A percentile compares a stretch with the other conserved stretches of the same genome.
Conservation (phyloP, 53 echinoderm and acorn worm species). For the Crossaster papposus region DNA sequence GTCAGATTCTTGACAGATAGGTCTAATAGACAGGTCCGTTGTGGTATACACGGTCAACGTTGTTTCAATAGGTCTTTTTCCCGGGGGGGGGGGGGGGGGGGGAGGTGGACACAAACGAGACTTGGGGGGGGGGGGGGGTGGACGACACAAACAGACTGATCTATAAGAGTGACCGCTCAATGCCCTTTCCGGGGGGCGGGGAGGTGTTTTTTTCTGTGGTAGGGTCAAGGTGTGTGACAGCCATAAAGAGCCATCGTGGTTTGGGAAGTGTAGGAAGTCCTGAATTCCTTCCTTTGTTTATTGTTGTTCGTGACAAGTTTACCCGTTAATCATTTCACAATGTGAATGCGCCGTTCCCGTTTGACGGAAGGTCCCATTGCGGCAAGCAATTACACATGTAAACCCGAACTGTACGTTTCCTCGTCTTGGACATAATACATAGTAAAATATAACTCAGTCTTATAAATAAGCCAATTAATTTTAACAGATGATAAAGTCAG, state of each 20-base stretch:
- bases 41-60: not conserved
- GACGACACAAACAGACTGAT: too few species aligned
- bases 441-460: too few species aligned
- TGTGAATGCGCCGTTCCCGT: not conserved
- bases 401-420: not conserved
- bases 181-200: not conserved
- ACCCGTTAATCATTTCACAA: not conserved
- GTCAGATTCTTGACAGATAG: slow-evolving; percentile 22
- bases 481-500: too few species aligned
- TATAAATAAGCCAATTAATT: too few species aligned
- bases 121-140: not conserved
- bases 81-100: not conserved
- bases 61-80: not conserved
- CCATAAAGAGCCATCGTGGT: not conserved
- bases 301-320: slow-evolving; percentile 17
- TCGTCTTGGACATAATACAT: too few species aligned
- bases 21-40: not conserved
- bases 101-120: too few species aligned
- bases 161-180: slow-evolving; percentile 10
- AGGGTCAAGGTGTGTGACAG: slow-evolving; percentile 23
- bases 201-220: not conserved
- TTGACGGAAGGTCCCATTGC: not conserved
- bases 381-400: not conserved
- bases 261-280: slow-evolving; percentile 7
- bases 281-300: slow-evolving; percentile 21